These are phyloP conservation scores for Phylloscopus whistleri DNA, from an alignment of 2,113 vertebrate genomes.

Conservation along the genomic window DNA sequence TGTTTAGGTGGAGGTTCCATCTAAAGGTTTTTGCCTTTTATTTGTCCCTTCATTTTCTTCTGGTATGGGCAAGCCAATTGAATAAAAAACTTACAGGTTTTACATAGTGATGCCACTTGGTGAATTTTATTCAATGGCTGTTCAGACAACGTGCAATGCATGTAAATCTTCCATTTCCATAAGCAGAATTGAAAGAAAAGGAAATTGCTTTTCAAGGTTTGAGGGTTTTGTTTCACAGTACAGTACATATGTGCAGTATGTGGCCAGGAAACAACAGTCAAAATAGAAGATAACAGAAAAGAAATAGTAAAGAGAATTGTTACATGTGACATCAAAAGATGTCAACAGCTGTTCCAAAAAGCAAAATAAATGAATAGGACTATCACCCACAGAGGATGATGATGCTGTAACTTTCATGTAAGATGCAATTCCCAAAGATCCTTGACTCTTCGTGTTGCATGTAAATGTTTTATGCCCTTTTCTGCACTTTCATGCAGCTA, in stretches of 20 bases:
- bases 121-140: background rate
- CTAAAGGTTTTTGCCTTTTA: background rate
- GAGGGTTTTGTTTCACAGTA: background rate
- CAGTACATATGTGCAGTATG: background rate
- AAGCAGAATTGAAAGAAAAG: background rate
- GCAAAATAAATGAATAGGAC: background rate
- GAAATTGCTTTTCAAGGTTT: background rate
- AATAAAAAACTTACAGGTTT: background rate
- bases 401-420: background rate
- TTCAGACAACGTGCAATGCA: background rate
- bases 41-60: background rate
- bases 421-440: background rate
- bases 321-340: background rate
- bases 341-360: background rate
- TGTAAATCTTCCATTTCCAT: background rate
- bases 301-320: background rate
- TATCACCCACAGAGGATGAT: background rate
- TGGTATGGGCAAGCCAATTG: background rate
- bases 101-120: background rate
- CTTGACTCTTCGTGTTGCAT: background rate
- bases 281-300: background rate
- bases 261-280: background rate
- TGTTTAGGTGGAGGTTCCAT: background rate
- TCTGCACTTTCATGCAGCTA: background rate
- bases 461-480: background rate